These are phyloP conservation scores for Cheumatopsyche charites DNA, from an alignment of 1,140 invertebrate species.

Conservation along the genomic window DNA sequence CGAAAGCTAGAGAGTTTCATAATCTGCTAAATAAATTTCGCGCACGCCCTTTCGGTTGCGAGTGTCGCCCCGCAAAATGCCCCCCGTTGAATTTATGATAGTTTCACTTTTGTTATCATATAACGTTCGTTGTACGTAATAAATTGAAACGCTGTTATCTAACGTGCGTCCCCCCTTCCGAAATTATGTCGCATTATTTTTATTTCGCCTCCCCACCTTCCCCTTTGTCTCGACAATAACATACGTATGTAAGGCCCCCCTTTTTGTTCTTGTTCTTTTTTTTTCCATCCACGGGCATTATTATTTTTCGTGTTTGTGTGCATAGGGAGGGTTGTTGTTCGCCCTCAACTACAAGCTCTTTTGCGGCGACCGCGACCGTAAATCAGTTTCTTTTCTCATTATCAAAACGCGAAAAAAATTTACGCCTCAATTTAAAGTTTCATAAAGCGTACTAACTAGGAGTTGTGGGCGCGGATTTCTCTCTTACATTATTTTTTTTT, in stretches of 20 bases:
- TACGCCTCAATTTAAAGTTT: slow-evolving; percentile 20
- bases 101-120: slow-evolving; percentile 39
- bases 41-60: not conserved
- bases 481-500: not conserved
- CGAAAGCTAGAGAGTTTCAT: slow-evolving; percentile 17
- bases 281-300: not conserved
- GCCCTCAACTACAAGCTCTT: not conserved
- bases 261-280: not conserved
- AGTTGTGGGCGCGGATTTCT: not conserved
- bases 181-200: slow-evolving; percentile 35
- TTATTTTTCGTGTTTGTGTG: not conserved
- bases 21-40: slow-evolving; percentile 34
- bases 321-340: not conserved
- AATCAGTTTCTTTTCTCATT: slow-evolving; percentile 26
- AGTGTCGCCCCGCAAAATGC: not conserved
- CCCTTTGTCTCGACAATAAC: not conserved
- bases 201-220: slow-evolving; percentile 19
- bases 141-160: slow-evolving; percentile 38
- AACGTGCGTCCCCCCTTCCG: slow-evolving; percentile 24
- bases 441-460: slow-evolving; percentile 15
- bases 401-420: slow-evolving; percentile 22
- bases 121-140: slow-evolving; percentile 32
- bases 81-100: slow-evolving; percentile 35
- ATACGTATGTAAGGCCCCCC: not conserved
- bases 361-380: slow-evolving; percentile 1